Conservation (phyloP, 2,888 invertebrate genomes). For the Rotaria magnacalcarata region DNA sequence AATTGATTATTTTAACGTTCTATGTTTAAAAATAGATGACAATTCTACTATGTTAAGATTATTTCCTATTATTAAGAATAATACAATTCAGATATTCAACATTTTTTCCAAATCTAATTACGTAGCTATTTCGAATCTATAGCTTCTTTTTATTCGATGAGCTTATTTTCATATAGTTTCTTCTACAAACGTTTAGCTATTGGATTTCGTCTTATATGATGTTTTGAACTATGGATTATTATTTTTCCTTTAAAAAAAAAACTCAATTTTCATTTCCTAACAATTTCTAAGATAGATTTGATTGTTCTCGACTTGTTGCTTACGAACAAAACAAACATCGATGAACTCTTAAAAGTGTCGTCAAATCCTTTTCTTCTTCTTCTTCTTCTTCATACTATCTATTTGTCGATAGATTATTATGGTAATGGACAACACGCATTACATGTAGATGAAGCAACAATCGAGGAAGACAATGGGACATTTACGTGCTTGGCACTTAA, state of each 20-base stretch:
- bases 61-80: no score
- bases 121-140: no score
- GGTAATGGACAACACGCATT: constrained; percentile 40
- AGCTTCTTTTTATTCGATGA: not conserved
- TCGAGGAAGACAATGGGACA: constrained; percentile 38
- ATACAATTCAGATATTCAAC: no score
- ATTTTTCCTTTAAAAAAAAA: no score
- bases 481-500: constrained; percentile 39
- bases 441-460: constrained; percentile 8
- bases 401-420: constrained; percentile 38
- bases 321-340: not conserved
- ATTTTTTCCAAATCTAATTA: no score
- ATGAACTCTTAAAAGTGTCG: not conserved
- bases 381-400: not conserved
- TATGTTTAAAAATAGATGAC: no score
- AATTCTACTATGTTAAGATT: no score
- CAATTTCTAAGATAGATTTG: not conserved
- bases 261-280: no score
- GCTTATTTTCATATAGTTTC: no score
- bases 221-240: no score
- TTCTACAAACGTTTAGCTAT: not conserved
- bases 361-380: not conserved
- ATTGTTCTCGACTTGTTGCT: not conserved
- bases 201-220: not conserved
- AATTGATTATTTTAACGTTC: no score